Evolutionary conservation across 1,140 invertebrate genomes (phyloP).

Genomic region (Bombus confusus): DNA sequence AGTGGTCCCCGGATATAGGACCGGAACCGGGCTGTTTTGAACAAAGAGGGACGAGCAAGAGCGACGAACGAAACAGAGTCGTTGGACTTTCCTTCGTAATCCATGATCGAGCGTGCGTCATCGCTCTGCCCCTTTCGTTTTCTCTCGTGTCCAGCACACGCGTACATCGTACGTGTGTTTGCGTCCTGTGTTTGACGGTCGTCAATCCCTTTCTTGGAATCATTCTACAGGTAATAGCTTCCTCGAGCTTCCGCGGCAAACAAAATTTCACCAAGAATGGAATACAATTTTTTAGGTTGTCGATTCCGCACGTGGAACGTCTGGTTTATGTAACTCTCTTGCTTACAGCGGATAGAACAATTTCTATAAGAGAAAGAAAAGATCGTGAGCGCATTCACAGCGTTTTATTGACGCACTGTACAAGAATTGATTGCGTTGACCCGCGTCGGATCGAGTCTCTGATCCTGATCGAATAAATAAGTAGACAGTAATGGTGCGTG

Average conservation of each 20-base stretch:
- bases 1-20: slow-evolving; percentile 71
- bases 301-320: too few species aligned
- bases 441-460: not conserved
- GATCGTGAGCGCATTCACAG: slow-evolving; percentile 27
- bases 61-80: slow-evolving; percentile 31
- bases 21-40: slow-evolving; percentile 66
- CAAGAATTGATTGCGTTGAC: not conserved
- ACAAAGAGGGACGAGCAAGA: slow-evolving; percentile 34
- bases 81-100: slow-evolving; percentile 63
- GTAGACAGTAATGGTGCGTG: not conserved
- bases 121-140: slow-evolving; percentile 51
- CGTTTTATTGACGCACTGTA: slow-evolving; percentile 50
- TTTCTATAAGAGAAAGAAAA: not conserved
- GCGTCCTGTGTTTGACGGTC: too few species aligned
- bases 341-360: not conserved
- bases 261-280: not conserved
- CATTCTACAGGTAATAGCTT: not conserved
- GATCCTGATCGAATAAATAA: slow-evolving; percentile 33
- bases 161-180: too few species aligned
- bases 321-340: not conserved
- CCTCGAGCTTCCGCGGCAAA: not conserved
- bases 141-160: slow-evolving; percentile 8
- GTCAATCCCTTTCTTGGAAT: not conserved
- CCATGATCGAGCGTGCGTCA: slow-evolving; percentile 63
- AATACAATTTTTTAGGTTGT: not conserved